phyloP scores from a whole-genome alignment of 2,113 vertebrate species.

The Alexandromys fortis region DNA sequence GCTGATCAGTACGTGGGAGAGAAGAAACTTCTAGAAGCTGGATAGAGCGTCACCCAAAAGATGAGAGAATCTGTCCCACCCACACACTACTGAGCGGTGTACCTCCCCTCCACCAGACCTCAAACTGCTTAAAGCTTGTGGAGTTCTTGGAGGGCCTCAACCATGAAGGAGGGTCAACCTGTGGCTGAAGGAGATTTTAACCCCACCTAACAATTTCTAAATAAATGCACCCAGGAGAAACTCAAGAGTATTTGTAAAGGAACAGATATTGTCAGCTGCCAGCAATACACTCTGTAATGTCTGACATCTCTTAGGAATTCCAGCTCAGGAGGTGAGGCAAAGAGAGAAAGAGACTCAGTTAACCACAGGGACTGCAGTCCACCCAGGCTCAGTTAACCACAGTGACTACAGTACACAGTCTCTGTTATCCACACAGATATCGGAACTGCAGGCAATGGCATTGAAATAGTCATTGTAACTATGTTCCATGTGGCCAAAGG shows the following conservation, averaged over 20 bases:
- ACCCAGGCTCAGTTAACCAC: too few relatives aligned
- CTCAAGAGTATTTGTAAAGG: background rate
- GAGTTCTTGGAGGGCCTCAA: rapidly evolving
- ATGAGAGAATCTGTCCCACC: background rate
- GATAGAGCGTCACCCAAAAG: background rate
- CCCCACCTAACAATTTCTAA: background rate
- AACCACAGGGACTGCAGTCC: too few relatives aligned
- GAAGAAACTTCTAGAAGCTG: background rate
- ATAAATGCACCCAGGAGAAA: background rate
- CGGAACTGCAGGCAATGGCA: background rate
- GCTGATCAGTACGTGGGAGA: rapidly evolving
- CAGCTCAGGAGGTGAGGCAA: background rate
- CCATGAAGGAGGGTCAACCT: rapidly evolving
- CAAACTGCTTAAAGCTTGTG: too few relatives aligned
- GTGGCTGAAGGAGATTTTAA: background rate
- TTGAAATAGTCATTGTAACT: background rate
- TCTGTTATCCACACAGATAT: background rate
- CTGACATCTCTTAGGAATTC: background rate
- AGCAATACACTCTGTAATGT: background rate
- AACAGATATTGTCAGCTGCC: background rate
- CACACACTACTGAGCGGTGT: too few relatives aligned
- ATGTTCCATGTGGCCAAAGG: too few relatives aligned
- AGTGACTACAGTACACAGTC: too few relatives aligned
- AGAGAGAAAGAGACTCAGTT: background rate
- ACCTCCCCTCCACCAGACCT: too few relatives aligned